Conservation (phyloP, 2,888 invertebrate genomes). For the Netelia inedita region DNA sequence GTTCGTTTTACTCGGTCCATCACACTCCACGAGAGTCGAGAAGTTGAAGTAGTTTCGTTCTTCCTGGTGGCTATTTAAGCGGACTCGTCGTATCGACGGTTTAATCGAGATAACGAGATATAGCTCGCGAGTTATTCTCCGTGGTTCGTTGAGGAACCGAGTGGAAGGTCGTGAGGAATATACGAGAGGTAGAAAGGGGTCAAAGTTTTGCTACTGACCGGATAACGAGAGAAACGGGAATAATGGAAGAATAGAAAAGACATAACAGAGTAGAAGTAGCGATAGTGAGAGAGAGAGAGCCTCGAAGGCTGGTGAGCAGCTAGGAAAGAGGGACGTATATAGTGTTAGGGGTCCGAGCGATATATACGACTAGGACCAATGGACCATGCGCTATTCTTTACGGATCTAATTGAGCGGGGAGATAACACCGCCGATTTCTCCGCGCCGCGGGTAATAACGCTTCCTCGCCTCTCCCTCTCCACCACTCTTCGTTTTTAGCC, state of each 20-base stretch:
- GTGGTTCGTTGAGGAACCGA: conserved; percentile 1
- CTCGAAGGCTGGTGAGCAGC: conserved; percentile 42
- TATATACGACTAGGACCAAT: conserved; percentile 76
- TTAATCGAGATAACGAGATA: conserved; percentile 52
- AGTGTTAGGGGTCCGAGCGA: conserved; percentile 51
- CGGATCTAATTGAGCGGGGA: conserved; percentile 84
- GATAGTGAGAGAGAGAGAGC: conserved; percentile 44
- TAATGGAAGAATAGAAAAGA: conserved; percentile 60
- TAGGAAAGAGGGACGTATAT: conserved; percentile 55
- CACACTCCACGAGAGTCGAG: not conserved
- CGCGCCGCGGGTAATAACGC: conserved; percentile 79
- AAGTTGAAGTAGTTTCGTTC: conserved; percentile 32
- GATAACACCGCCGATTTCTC: conserved; percentile 80
- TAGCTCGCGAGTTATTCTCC: conserved; percentile 1
- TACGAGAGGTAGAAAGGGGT: conserved; percentile 8
- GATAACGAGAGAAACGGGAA: conserved; percentile 56
- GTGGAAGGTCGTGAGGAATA: conserved; percentile 2
- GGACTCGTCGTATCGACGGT: conserved; percentile 52
- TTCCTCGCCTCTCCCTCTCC: conserved; percentile 72
- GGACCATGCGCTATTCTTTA: conserved; percentile 82
- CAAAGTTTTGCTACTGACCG: conserved; percentile 38
- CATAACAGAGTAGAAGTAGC: conserved; percentile 51
- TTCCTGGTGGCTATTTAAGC: conserved; percentile 44
- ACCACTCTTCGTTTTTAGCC: conserved; percentile 11
- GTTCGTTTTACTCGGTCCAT: conserved; percentile 26